phyloP scores from a whole-genome alignment of 2,797 vertebrate genomes.

The Cyprinella venusta region DNA sequence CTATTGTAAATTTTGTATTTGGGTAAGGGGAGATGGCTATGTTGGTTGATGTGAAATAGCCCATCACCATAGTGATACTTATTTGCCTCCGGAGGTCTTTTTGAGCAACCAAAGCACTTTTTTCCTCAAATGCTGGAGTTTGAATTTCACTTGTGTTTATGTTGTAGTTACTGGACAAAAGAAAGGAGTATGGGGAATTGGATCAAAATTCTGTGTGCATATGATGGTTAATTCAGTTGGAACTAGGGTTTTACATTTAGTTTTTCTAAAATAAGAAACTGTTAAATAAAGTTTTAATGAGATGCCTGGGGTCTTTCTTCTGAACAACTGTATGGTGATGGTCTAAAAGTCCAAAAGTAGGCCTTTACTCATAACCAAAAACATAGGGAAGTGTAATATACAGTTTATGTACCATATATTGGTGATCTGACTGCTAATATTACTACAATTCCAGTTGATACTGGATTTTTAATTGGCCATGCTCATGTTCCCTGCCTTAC shows the following conservation, averaged over 20 bases:
- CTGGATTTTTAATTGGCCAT: not conserved
- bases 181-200: not conserved
- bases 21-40: not conserved
- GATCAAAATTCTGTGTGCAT: not conserved
- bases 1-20: conserved; percentile 21
- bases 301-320: conserved; percentile 1
- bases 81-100: not conserved
- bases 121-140: not conserved
- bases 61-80: not conserved
- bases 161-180: conserved; percentile 11
- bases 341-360: not conserved
- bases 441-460: not conserved
- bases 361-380: conserved; percentile 3
- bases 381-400: not conserved
- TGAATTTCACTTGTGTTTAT: not conserved
- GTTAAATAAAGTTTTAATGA: conserved; percentile 19
- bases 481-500: not conserved
- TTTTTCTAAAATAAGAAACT: conserved; percentile 29
- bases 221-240: not conserved
- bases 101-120: not conserved
- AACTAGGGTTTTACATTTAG: not conserved
- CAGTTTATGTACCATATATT: not conserved
- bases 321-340: not conserved
- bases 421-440: not conserved
- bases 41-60: conserved; percentile 17